phyloP scores from a whole-genome alignment of 2,797 vertebrate species.

The Gambelia wislizenii region DNA sequence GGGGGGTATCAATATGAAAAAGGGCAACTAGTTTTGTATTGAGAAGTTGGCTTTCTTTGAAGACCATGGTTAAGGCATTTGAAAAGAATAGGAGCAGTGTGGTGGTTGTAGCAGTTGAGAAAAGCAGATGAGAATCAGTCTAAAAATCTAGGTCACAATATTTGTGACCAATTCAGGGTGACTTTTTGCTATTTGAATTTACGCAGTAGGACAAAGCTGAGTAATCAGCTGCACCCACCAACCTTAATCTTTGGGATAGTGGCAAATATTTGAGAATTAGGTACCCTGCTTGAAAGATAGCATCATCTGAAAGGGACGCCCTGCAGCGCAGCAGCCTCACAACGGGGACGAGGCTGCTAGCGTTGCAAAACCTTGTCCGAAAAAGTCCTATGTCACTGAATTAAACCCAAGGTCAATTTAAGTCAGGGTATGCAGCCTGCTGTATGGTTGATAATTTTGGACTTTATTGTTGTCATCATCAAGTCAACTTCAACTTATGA shows the following conservation, averaged over 20 bases:
- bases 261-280: background rate
- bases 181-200: background rate
- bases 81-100: background rate
- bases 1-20: no score
- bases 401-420: no score
- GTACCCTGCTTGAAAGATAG: background rate
- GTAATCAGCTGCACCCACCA: background rate
- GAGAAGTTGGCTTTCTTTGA: background rate
- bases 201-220: background rate
- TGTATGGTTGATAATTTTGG: no score
- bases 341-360: no score
- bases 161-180: background rate
- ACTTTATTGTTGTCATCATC: no score
- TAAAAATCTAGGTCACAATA: background rate
- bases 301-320: no score
- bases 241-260: background rate
- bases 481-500: no score
- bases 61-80: background rate
- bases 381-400: no score
- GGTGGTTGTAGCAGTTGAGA: background rate
- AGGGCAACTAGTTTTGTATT: no score
- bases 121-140: background rate
- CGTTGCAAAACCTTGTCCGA: no score
- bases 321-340: no score
- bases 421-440: no score